phyloP scores from a whole-genome alignment of 2,113 vertebrate genomes.

The Nothocercus nigrocapillus region DNA sequence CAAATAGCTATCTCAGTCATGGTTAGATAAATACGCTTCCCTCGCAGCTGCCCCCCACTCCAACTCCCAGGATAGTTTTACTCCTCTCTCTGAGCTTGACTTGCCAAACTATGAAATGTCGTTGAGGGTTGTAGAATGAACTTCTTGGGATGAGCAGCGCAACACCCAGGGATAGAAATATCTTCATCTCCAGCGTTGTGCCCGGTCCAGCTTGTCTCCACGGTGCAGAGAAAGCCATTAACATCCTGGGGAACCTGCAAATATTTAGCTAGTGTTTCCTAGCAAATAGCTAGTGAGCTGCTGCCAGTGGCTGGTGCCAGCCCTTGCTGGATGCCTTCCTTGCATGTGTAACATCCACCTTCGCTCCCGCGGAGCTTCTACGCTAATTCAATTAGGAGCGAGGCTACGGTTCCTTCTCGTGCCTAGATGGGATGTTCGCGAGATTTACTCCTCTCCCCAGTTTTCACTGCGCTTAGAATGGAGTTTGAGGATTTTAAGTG shows the following conservation, averaged over 20 bases:
- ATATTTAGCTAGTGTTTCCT: not conserved
- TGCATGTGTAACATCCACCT: not conserved
- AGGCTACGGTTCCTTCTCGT: not conserved
- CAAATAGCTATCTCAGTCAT: not conserved
- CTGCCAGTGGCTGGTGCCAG: conserved; percentile 24
- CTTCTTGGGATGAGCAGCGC: not conserved
- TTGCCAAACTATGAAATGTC: not conserved
- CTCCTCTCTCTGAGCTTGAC: not conserved
- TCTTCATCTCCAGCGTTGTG: not conserved
- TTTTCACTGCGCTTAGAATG: not conserved
- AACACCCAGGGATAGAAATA: conserved; percentile 35
- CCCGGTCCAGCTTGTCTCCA: not conserved
- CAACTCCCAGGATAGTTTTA: not conserved
- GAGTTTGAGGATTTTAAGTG: not conserved
- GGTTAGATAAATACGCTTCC: conserved; percentile 13
- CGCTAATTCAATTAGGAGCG: not conserved
- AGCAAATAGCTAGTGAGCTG: not conserved
- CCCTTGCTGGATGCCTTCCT: not conserved
- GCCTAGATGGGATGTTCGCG: not conserved
- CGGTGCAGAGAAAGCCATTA: not conserved
- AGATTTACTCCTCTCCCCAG: not conserved
- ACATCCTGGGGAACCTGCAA: not conserved
- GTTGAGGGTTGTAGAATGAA: not conserved
- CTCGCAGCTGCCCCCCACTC: too few relatives aligned
- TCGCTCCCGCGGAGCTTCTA: not conserved